These are phyloP conservation scores for Ascidia mentula DNA, from an alignment of 23 tunicate species.

Conservation along the genomic window DNA sequence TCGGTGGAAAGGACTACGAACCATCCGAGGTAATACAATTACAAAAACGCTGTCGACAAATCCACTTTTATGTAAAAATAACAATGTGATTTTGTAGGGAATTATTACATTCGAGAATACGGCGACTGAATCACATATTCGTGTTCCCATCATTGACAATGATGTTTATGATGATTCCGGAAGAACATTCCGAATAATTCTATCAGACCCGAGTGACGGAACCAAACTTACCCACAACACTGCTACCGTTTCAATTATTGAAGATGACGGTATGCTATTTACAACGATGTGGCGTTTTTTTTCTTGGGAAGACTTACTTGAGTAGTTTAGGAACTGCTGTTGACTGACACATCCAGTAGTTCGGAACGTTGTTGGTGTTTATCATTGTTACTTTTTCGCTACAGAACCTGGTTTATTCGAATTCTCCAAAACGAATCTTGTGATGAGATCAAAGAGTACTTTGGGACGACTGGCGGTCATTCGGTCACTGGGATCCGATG, in stretches of 20 bases:
- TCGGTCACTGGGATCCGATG: slow-evolving; percentile 91
- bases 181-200: slow-evolving; percentile 74
- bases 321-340: too few species aligned
- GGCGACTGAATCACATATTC: slow-evolving; percentile 75
- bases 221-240: slow-evolving; percentile 78
- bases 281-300: too few species aligned
- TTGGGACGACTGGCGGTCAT: slow-evolving; percentile 72
- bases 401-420: slow-evolving; percentile 92
- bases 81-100: slow-evolving; percentile 38
- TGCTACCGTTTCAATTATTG: slow-evolving; percentile 93
- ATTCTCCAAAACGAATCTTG: slow-evolving; percentile 67
- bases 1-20: slow-evolving; percentile 96
- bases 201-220: slow-evolving; percentile 86
- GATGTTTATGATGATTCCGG: slow-evolving; percentile 85
- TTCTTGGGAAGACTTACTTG: too few species aligned
- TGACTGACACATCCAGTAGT: too few species aligned
- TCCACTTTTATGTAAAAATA: background rate
- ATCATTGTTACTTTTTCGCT: too few species aligned
- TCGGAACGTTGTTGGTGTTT: too few species aligned
- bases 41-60: background rate
- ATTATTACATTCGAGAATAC: slow-evolving; percentile 65
- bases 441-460: slow-evolving; percentile 66
- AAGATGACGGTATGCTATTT: slow-evolving; percentile 98
- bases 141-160: slow-evolving; percentile 94
- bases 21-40: slow-evolving; percentile 38